Conservation (phyloP, 2,888 invertebrate genomes). For the Dexiosoma caninum region DNA sequence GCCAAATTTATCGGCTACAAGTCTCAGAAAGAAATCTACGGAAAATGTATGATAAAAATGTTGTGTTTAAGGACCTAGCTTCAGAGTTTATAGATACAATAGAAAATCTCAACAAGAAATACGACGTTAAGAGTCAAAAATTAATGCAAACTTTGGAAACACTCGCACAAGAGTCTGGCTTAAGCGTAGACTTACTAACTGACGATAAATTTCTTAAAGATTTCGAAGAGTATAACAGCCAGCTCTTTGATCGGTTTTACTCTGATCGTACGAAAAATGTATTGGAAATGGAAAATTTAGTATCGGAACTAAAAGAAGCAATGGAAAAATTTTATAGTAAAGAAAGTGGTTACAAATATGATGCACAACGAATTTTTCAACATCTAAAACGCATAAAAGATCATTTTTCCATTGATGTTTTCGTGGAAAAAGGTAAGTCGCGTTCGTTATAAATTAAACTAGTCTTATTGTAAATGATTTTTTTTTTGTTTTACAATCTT, state of each 20-base stretch:
- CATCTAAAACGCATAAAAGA: constrained; percentile 66
- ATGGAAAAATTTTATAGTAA: constrained; percentile 72
- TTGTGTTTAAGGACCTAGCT: constrained; percentile 70
- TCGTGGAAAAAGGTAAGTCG: constrained; percentile 47
- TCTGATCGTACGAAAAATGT: constrained; percentile 57
- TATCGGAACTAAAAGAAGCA: constrained; percentile 67
- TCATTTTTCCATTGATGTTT: constrained; percentile 55
- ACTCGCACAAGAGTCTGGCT: constrained; percentile 64
- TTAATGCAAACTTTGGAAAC: constrained; percentile 59
- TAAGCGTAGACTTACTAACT: constrained; percentile 56
- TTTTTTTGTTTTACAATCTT: too few species aligned
- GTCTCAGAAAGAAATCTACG: constrained; percentile 64
- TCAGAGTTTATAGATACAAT: constrained; percentile 70
- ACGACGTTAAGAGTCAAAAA: constrained; percentile 65
- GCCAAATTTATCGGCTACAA: constrained; percentile 11
- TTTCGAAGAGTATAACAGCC: constrained; percentile 67
- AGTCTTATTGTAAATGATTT: too few species aligned
- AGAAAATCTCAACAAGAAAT: constrained; percentile 63
- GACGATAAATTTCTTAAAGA: constrained; percentile 67
- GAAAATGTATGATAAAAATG: constrained; percentile 67
- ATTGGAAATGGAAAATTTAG: constrained; percentile 64
- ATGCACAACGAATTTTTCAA: constrained; percentile 68
- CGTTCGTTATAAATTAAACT: too few species aligned
- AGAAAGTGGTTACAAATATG: constrained; percentile 68
- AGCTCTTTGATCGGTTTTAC: constrained; percentile 63